Conservation (phyloP, 2,888 invertebrate species). For the Miltochrista miniata region DNA sequence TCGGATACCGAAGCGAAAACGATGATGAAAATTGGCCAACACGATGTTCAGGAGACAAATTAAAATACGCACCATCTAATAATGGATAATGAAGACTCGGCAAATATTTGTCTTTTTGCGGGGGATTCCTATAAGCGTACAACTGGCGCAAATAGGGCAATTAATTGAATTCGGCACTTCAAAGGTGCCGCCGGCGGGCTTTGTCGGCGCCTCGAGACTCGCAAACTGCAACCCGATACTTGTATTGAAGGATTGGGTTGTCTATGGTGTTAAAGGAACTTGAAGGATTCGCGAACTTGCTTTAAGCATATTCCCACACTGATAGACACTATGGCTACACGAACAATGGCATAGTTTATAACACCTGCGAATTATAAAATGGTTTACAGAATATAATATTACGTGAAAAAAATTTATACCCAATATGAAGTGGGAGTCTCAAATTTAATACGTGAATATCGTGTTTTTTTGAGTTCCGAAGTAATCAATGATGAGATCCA, state of each 20-base stretch:
- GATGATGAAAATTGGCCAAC: conserved; percentile 23
- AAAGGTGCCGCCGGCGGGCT: conserved; percentile 73
- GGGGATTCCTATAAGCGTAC: conserved; percentile 69
- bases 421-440: neutral
- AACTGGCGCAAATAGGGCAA: conserved; percentile 77
- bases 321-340: conserved; percentile 14
- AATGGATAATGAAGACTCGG: conserved; percentile 76
- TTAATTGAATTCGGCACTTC: conserved; percentile 82
- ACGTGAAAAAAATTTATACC: conserved; percentile 37
- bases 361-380: conserved; percentile 51
- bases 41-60: conserved; percentile 43
- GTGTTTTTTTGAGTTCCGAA: no score
- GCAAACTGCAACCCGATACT: conserved; percentile 66
- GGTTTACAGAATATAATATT: conserved; percentile 45
- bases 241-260: conserved; percentile 48
- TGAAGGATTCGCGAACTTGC: conserved; percentile 45
- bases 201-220: conserved; percentile 68
- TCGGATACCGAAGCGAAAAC: neutral
- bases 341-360: conserved; percentile 36
- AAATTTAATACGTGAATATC: no score
- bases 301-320: conserved; percentile 55
- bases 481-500: neutral
- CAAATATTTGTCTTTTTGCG: conserved; percentile 80
- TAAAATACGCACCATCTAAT: conserved; percentile 71
- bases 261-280: conserved; percentile 28